Evolutionary conservation across 2,113 vertebrate genomes (phyloP).

Genomic region (Indri indri): DNA sequence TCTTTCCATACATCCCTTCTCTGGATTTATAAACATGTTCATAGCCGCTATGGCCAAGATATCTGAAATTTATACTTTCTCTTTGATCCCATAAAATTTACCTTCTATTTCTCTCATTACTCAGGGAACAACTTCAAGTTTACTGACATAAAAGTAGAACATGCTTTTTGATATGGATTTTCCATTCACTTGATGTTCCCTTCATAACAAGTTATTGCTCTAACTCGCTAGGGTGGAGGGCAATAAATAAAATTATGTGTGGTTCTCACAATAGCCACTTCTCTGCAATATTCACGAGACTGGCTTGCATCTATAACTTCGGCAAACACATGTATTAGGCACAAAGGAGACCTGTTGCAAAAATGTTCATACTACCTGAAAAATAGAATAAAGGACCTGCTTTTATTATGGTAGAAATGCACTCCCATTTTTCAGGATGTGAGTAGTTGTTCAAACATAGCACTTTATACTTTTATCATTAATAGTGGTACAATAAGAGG

Average conservation of each 20-base stretch:
- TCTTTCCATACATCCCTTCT: background rate
- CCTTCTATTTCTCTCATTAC: constrained; percentile 58
- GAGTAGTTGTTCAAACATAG: background rate
- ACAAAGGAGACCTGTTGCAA: background rate
- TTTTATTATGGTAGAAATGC: background rate
- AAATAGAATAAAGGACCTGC: background rate
- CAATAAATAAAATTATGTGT: constrained; percentile 31
- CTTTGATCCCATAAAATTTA: constrained; percentile 63
- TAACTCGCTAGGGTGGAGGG: background rate
- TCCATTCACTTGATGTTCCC: constrained; percentile 55
- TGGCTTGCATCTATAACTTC: background rate
- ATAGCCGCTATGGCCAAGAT: background rate
- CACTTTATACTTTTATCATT: background rate
- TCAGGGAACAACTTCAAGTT: constrained; percentile 57
- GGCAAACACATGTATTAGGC: background rate
- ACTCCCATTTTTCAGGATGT: background rate
- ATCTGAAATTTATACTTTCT: constrained; percentile 69
- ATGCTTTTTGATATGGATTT: constrained; percentile 58
- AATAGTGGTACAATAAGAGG: background rate
- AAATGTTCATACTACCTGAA: background rate
- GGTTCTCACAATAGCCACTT: background rate
- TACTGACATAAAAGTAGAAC: constrained; percentile 56
- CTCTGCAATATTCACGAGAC: background rate
- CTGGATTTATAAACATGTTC: constrained; percentile 42
- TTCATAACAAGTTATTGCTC: constrained; percentile 59